Evolutionary conservation across 2,797 vertebrate species (phyloP), one percentile per base, ranked within the genome.

Genomic region (Schizothorax lantsangensis): DNA sequence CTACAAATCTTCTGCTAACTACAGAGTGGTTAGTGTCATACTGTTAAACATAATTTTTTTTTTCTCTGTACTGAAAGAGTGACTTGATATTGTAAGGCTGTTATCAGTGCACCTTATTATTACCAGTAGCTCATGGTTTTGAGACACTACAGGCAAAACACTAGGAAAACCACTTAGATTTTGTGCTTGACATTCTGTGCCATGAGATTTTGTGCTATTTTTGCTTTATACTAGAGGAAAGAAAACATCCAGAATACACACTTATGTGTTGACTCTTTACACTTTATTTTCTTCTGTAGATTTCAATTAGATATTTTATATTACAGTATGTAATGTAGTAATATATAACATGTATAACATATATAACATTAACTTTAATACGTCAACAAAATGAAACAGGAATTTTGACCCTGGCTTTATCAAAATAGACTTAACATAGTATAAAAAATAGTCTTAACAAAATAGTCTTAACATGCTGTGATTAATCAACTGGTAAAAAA

Each of bases 21-120:
- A 98, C 94, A 97, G 94, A 94, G 97, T 98, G 96, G 97, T 98
- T 33, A 79, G 84, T 38, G 23, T 54, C 23, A 21, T 40, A 52
- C 54, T 52, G 9, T 59, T 36, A 23, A 45, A 49, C 33, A 64
- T 30, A 30, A 15, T 59, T 49, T 45, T 47, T 43, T n/a, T 10
- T 14, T 19, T 2, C 12, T 33, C 15, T 77, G 26, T 10, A 19
- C 74, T 79, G 12, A n/a, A 79, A 40, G 33, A 59, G 33, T 40
- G 21, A 57, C 38, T 43, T 14, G 17, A 47, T 66, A 7, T 21
- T 66, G 8, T 15, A 80, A 30, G 40, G n/a, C n/a, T 64, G 62
- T 43, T 40, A 43, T 11, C 1, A 36, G 19, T 77, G 47, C 17
- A 54, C 6, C 10, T 33, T 10, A 38, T n/a, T 57, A 59, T 15